Evolutionary conservation across 2,113 vertebrate species (phyloP).

Genomic region (Ginglymostoma cirratum): DNA sequence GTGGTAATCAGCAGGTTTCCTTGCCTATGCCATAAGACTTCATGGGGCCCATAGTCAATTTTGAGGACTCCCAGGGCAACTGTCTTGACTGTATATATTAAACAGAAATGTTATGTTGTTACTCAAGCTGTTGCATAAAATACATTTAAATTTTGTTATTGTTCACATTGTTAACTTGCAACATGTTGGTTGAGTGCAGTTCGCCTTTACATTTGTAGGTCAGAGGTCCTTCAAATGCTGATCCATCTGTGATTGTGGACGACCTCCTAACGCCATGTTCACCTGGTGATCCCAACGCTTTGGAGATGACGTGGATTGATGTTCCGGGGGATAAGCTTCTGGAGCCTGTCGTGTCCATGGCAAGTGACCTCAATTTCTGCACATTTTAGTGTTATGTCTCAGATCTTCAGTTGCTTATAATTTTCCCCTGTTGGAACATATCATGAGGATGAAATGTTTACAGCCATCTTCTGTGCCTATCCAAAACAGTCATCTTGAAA

Average conservation of each 20-base stretch:
- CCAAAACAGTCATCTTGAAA: background rate
- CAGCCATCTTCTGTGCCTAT: background rate
- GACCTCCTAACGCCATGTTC: constrained; percentile 89
- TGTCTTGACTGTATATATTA: no score
- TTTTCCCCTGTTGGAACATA: background rate
- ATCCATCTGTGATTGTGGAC: constrained; percentile 63
- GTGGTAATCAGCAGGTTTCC: no score
- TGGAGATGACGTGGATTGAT: constrained; percentile 94
- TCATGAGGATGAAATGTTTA: background rate
- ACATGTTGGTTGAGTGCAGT: constrained; percentile 31
- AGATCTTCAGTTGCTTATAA: background rate
- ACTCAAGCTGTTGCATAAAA: background rate
- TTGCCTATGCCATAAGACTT: no score
- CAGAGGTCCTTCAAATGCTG: constrained; percentile 64
- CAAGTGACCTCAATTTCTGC: constrained; percentile 47
- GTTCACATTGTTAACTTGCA: background rate
- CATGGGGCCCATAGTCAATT: no score
- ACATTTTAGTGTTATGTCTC: background rate
- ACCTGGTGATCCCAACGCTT: constrained; percentile 75
- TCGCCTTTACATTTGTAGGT: constrained; percentile 57
- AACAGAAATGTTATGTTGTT: background rate
- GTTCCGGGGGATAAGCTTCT: constrained; percentile 84
- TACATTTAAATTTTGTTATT: background rate
- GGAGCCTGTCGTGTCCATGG: constrained; percentile 85
- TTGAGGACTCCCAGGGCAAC: no score